phyloP scores from a whole-genome alignment of 2,113 vertebrate species.

The Chaetodon auriga region DNA sequence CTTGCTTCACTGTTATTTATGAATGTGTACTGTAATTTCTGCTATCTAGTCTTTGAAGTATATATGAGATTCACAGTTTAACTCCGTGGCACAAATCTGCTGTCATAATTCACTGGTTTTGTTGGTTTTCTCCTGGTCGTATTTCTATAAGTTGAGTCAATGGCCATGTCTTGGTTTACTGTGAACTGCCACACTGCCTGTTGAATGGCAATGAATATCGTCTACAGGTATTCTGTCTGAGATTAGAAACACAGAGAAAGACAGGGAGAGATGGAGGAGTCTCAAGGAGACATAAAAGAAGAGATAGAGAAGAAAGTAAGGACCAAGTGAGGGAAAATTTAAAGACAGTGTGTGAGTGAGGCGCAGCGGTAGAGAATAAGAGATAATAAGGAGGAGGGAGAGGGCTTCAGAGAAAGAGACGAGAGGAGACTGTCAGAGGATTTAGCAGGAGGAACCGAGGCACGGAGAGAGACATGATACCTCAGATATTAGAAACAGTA shows the following conservation, averaged over 20 bases:
- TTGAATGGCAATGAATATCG: conserved; percentile 41
- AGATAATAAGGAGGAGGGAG: conserved; percentile 34
- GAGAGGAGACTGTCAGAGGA: conserved; percentile 24
- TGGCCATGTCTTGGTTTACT: conserved; percentile 12
- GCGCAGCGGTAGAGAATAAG: conserved; percentile 1
- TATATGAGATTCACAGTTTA: conserved; percentile 44
- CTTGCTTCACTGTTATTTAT: conserved; percentile 51
- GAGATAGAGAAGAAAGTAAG: conserved; percentile 15
- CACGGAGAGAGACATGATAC: conserved; percentile 31
- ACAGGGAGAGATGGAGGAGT: conserved; percentile 1
- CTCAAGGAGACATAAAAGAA: conserved; percentile 15
- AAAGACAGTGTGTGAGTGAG: conserved; percentile 14
- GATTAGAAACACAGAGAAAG: conserved; percentile 14
- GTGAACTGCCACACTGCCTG: conserved; percentile 5
- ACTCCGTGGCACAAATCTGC: conserved; percentile 32
- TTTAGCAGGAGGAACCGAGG: conserved; percentile 23
- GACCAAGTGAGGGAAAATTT: conserved; percentile 22
- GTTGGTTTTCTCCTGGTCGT: conserved; percentile 15
- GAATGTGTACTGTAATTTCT: conserved; percentile 41
- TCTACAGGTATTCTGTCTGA: conserved; percentile 31
- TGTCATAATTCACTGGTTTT: conserved; percentile 29
- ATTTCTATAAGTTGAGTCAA: conserved; percentile 26
- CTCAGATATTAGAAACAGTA: conserved; percentile 27
- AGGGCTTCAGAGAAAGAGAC: not conserved
- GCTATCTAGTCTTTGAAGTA: conserved; percentile 35